These are phyloP conservation scores for Jaculus jaculus DNA, from an alignment of 2,113 vertebrate species.

Conservation along the genomic window DNA sequence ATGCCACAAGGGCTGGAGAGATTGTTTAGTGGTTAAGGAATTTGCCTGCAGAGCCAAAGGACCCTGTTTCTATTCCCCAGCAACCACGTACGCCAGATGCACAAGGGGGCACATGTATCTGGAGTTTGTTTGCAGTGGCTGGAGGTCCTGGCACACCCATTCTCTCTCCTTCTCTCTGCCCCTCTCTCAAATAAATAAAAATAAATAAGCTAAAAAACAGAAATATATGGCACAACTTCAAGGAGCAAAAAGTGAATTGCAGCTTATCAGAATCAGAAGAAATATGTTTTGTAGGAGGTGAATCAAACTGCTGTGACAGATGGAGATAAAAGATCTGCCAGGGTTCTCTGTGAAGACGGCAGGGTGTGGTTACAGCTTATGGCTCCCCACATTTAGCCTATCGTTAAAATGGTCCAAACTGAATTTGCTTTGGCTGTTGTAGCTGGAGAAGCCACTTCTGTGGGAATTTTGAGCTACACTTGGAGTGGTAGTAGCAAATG, in stretches of 20 bases:
- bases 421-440: slow-evolving; percentile 93
- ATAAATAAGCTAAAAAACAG: too few relatives aligned
- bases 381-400: slow-evolving; percentile 93
- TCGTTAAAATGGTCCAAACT: slow-evolving; percentile 94
- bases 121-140: too few relatives aligned
- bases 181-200: too few relatives aligned
- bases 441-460: slow-evolving; percentile 91
- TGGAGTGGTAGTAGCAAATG: slow-evolving; percentile 92
- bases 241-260: background rate
- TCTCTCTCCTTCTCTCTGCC: too few relatives aligned
- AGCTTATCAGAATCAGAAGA: background rate
- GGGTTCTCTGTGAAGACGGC: slow-evolving; percentile 85
- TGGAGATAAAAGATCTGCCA: background rate
- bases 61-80: too few relatives aligned
- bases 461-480: slow-evolving; percentile 94
- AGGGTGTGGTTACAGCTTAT: slow-evolving; percentile 92
- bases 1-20: too few relatives aligned
- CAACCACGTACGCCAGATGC: too few relatives aligned
- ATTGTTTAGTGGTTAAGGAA: too few relatives aligned
- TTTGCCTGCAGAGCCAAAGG: too few relatives aligned
- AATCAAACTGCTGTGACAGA: background rate
- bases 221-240: background rate
- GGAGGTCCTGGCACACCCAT: too few relatives aligned
- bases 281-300: background rate
- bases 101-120: too few relatives aligned